Base-by-base conservation (phyloP, 1,140 invertebrate species). In the Apis dorsata region DNA sequence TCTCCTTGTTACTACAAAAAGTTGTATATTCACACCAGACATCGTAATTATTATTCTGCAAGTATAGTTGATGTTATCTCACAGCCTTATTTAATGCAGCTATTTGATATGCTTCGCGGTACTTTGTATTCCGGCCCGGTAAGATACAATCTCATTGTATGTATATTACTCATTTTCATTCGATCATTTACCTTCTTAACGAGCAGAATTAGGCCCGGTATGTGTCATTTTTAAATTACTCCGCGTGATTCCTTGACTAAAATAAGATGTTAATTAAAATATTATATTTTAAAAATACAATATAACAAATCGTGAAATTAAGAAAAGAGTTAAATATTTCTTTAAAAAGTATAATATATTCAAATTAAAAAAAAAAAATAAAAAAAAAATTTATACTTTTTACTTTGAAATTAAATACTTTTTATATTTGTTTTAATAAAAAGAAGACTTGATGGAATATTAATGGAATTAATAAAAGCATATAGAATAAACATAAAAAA, bases 31-130 rank as follows among this genome's bases (percentile, higher is more conserved):
- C 74, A 77, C 80, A 70, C 65, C 55, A 70, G 80, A 55, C 69
- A 81, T 60, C 49, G 55, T 60, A 84, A 75, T 84, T 84, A 84
- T 81, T 84, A 84, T 84, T 84, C 81, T 19, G 63, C 63, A 49
- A 21, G 55, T 62, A 74, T 49, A 51, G 53, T 49, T 69, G 57
- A 59, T 80, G 69, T 79, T 83, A 83, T 85, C 75, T 84, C 51
- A 55, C 57, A 57, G 72, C 83, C 66, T 81, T 84, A 84, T 84
- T 84, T 80, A 53, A 55, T 28, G 57, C 51, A 15, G 59, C 24
- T 68, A 82, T 83, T 83, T 71, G 28, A 71, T 70, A 62, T 65
- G 60, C 77, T 13, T 5, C 69, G 69, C 60, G 63, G 21, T 55
- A 24, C 77, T 78, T 84, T 84, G 60, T 69, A n/a, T 49, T 44